Conservation (phyloP, 2,888 invertebrate species). For the Lycophotia porphyrea region DNA sequence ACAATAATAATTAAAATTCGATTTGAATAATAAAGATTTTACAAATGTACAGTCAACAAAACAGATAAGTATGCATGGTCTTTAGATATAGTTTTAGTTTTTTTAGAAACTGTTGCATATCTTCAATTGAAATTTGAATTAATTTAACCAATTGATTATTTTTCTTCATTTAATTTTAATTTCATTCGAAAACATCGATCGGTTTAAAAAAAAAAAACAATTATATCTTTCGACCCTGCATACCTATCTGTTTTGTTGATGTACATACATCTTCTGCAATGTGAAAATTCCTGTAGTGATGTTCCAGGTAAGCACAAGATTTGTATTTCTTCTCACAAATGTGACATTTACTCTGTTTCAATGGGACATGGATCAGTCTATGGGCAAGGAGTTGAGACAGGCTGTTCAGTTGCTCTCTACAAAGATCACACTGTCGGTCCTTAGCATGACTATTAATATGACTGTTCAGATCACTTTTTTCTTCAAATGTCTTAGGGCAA, state of each 20-base stretch:
- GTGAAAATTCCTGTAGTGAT: conserved; percentile 76
- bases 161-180: too few species aligned
- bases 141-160: too few species aligned
- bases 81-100: too few species aligned
- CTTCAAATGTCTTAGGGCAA: conserved; percentile 69
- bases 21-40: neutral
- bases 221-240: too few species aligned
- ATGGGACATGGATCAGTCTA: conserved; percentile 74
- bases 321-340: conserved; percentile 71
- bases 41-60: too few species aligned
- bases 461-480: conserved; percentile 56
- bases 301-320: conserved; percentile 69
- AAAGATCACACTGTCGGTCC: conserved; percentile 70
- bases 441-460: conserved; percentile 77
- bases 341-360: conserved; percentile 72
- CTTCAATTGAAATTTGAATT: too few species aligned
- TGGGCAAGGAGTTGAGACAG: conserved; percentile 77
- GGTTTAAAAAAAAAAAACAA: too few species aligned
- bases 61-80: too few species aligned
- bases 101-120: too few species aligned
- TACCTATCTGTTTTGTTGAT: too few species aligned
- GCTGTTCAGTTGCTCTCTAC: conserved; percentile 66
- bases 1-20: neutral
- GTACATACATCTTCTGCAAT: conserved; percentile 73
- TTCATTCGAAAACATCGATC: too few species aligned